Evolutionary conservation across 2,888 invertebrate genomes (phyloP), one percentile per base, ranked within the genome.

Genomic region (Lochmaea capreae): DNA sequence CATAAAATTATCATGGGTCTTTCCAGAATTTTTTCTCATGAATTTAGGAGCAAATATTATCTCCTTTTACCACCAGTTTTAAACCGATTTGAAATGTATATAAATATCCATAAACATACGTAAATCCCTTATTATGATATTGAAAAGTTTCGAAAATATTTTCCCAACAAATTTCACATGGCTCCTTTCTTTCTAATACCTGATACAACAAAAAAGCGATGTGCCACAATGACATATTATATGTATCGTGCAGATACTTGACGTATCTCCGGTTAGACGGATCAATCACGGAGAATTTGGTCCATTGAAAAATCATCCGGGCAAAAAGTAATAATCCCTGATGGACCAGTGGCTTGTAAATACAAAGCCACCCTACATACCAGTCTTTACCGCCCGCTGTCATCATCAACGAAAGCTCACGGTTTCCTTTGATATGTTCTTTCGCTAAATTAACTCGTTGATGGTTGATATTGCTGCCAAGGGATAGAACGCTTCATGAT

Each of bases 301-400:
- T 75, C 79, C 79, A 81, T 82, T 81, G 80, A 77, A 65, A 75
- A 72, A n/a, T 61, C 71, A 70, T 62, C 67, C 71, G 73, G 59
- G 74, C 71, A 78, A 79, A 79, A 80, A 79, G 76, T 79, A 80
- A 80, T 80, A 80, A 80, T 80, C 80, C 80, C 77, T 66, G 77
- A 75, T 79, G 80, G 81, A 81, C 80, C 78, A 80, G 81, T 79
- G 80, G 81, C 78, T 82, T 80, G 82, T 81, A 77, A 80, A 80
- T 81, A 80, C 82, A 81, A 81, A 81, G 80, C 73, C 70, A 73
- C 75, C 71, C 66, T 65, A 61, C 67, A 66, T 72, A 65, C 63
- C 73, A 72, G 73, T 75, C 75, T 49, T 18, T 67, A 63, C 73
- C 68, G 67, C 73, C 73, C 68, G 68, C 68, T 26, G 73, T 73